Conservation (phyloP, 2,888 invertebrate species). For the Calephelis perditalis region DNA sequence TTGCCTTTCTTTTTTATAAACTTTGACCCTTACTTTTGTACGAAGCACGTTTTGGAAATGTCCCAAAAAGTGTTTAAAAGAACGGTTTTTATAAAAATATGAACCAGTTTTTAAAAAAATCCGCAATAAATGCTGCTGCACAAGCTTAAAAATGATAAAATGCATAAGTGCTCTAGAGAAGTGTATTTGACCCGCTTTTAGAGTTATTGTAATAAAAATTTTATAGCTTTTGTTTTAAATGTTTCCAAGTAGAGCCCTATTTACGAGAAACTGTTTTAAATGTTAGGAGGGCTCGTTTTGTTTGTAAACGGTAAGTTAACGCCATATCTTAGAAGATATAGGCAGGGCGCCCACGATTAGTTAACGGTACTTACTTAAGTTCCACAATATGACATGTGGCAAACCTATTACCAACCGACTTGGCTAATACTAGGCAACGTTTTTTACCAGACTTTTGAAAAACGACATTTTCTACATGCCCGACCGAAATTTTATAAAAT, state of each 20-base stretch:
- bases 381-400: no score
- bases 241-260: background rate
- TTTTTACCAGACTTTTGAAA: no score
- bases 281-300: no score
- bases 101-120: background rate
- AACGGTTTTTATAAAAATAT: no score
- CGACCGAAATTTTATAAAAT: no score
- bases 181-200: conserved; percentile 11
- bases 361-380: no score
- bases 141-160: conserved; percentile 11
- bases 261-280: background rate
- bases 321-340: no score
- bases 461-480: no score
- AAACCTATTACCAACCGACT: no score
- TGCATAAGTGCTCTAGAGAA: conserved; percentile 6
- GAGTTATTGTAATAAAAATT: conserved; percentile 12
- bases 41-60: background rate
- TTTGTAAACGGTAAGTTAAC: no score
- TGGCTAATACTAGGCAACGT: no score
- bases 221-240: conserved; percentile 8
- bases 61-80: background rate
- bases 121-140: background rate
- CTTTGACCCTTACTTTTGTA: background rate
- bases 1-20: background rate
- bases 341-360: no score